Conservation (phyloP, 2,113 vertebrate species). For the Eupsittula cactorum region DNA sequence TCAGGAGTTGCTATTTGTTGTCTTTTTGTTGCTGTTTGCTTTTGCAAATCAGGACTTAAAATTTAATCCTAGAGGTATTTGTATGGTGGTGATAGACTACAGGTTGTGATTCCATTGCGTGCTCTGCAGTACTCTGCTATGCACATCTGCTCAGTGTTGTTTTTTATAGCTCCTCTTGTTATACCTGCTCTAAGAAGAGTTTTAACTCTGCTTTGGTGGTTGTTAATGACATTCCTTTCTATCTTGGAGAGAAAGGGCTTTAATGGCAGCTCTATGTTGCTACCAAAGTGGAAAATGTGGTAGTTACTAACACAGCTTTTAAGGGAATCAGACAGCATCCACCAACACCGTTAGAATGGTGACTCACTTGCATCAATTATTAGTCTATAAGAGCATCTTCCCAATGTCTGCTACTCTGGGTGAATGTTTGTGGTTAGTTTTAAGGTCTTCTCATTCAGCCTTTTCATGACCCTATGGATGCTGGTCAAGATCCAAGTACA, state of each 20-base stretch:
- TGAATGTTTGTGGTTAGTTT: background rate
- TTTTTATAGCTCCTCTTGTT: background rate
- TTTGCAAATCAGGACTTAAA: background rate
- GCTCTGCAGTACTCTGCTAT: background rate
- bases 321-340: background rate
- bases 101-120: background rate
- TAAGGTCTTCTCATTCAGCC: background rate
- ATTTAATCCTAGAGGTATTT: background rate
- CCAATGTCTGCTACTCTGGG: background rate
- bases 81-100: background rate
- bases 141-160: background rate
- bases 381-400: background rate
- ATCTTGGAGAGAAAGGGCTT: background rate
- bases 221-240: background rate
- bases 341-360: background rate
- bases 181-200: background rate
- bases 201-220: background rate
- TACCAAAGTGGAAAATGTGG: background rate
- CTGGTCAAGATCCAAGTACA: background rate
- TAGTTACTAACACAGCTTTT: background rate
- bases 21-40: background rate
- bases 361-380: background rate
- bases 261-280: background rate
- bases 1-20: background rate
- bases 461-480: background rate